Evolutionary conservation across 2,113 vertebrate genomes (phyloP).

Genomic region (Grantiella picta): DNA sequence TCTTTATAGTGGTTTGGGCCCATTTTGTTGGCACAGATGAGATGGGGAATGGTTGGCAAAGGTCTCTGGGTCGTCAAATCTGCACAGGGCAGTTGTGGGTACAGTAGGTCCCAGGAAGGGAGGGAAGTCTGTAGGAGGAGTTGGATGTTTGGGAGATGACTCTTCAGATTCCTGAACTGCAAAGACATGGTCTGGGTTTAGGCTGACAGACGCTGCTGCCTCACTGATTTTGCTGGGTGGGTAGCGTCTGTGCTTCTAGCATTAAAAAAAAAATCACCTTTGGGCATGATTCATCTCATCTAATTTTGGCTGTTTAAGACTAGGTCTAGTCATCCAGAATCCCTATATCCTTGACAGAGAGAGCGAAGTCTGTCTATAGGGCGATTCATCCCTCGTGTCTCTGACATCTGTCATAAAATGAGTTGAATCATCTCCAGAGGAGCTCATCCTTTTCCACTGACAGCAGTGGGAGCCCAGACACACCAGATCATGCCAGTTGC

Average conservation of each 20-base stretch:
- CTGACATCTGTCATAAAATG: not conserved
- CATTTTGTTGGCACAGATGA: not conserved
- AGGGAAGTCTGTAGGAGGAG: not conserved
- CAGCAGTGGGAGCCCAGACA: not conserved
- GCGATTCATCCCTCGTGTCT: not conserved
- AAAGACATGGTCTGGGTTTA: not conserved
- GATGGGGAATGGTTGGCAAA: not conserved
- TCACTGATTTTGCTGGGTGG: not conserved
- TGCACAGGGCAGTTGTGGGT: not conserved
- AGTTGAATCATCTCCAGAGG: not conserved
- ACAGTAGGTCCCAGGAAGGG: not conserved
- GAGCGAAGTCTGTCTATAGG: not conserved
- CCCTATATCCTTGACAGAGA: not conserved
- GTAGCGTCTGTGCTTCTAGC: not conserved
- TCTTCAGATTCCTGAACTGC: not conserved
- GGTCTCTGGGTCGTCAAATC: not conserved
- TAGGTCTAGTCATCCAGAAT: not conserved
- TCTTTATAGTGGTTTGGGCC: not conserved
- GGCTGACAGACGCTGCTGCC: not conserved
- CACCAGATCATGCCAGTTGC: not conserved
- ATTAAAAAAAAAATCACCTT: not conserved
- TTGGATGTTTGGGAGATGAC: not conserved
- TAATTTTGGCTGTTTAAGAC: constrained; percentile 28
- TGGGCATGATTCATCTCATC: constrained; percentile 8
- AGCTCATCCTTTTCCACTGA: not conserved